A percentile compares a stretch with the other conserved stretches of the same genome.
Conservation (phyloP, 2,113 vertebrate genomes). For the Podarcis cretensis region DNA sequence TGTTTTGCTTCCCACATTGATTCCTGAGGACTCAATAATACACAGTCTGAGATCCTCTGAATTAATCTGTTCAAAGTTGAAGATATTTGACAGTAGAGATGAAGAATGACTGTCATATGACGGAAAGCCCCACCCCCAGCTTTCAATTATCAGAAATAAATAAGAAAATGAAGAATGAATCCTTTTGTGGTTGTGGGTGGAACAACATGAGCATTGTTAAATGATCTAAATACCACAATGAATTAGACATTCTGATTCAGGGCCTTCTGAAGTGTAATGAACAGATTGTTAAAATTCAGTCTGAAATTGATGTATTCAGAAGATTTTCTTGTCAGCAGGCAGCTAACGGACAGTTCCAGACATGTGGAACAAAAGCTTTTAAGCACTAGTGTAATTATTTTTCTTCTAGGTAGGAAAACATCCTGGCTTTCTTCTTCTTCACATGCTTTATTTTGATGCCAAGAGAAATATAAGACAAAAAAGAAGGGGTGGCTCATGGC, state of each 20-base stretch:
- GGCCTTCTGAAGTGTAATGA: accelerated
- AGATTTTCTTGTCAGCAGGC: conserved; percentile 30
- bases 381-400: conserved; percentile 39
- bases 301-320: neutral
- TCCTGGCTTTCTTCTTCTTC: neutral
- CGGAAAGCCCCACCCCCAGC: neutral
- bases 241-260: neutral
- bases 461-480: neutral
- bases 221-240: neutral
- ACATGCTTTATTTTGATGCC: neutral
- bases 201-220: neutral
- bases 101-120: neutral
- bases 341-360: conserved; percentile 36
- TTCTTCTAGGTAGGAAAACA: conserved; percentile 36
- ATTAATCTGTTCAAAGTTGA: neutral
- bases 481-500: neutral
- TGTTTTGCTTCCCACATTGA: neutral
- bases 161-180: neutral
- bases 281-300: accelerated
- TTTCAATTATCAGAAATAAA: neutral
- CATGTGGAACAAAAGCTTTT: conserved; percentile 32
- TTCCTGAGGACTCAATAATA: neutral
- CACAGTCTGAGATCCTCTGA: neutral
- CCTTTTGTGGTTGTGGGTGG: neutral
- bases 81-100: neutral